phyloP scores from a whole-genome alignment of 2,888 invertebrate species.

The Aethes cnicana region DNA sequence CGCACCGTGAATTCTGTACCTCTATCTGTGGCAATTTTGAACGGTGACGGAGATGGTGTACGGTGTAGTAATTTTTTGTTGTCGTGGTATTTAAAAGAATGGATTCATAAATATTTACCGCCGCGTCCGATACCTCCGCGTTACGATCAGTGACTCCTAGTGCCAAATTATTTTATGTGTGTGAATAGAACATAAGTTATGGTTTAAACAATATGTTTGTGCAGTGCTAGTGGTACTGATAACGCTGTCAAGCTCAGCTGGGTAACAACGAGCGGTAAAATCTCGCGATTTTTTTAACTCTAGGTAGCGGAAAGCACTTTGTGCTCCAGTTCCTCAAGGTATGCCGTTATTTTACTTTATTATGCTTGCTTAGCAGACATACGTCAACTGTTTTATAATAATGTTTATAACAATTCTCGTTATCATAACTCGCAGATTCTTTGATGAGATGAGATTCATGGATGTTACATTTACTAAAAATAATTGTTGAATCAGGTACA shows the following conservation, averaged over 20 bases:
- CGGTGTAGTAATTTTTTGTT: constrained; percentile 19
- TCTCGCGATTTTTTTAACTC: constrained; percentile 72
- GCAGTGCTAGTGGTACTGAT: constrained; percentile 53
- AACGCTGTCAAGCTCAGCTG: constrained; percentile 80
- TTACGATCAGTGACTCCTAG: constrained; percentile 16
- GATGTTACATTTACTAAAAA: constrained; percentile 3
- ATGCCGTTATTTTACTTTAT: constrained; percentile 67
- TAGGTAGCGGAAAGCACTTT: constrained; percentile 66
- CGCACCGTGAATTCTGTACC: not conserved
- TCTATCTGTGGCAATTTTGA: constrained; percentile 28
- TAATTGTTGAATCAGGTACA: not conserved
- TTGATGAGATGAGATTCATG: no score
- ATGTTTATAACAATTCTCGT: constrained; percentile 30
- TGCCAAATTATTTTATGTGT: constrained; percentile 27
- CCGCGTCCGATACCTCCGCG: not conserved
- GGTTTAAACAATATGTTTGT: constrained; percentile 38
- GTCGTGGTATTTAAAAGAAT: constrained; percentile 25
- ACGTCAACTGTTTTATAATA: constrained; percentile 34
- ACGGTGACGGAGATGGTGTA: constrained; percentile 17
- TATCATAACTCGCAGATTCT: constrained; percentile 26
- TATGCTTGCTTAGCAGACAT: constrained; percentile 40
- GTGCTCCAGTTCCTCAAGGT: constrained; percentile 77
- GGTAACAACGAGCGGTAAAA: constrained; percentile 75
- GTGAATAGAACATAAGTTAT: constrained; percentile 29
- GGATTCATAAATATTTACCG: constrained; percentile 13